phyloP scores from a whole-genome alignment of 2,113 vertebrate genomes.

The Corythornis madagascariensis region DNA sequence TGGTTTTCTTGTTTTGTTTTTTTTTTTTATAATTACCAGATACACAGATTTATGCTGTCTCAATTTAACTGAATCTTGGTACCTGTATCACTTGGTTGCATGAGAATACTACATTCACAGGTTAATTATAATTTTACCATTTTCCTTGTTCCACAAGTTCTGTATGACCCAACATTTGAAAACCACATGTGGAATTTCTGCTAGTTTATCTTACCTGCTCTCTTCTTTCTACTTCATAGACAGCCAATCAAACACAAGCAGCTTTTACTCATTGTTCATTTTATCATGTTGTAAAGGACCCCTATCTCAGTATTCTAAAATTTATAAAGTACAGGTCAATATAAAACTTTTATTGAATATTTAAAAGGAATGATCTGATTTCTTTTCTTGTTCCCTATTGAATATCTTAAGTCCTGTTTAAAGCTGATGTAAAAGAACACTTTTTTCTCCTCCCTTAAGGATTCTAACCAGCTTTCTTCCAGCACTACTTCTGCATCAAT shows the following conservation, averaged over 20 bases:
- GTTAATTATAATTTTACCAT: not conserved
- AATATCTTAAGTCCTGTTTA: not conserved
- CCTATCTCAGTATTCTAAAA: not conserved
- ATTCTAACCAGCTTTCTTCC: not conserved
- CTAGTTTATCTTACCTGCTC: not conserved
- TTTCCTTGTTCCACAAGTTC: not conserved
- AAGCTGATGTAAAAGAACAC: not conserved
- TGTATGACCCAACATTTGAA: not conserved
- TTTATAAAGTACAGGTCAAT: not conserved
- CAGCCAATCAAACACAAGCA: not conserved
- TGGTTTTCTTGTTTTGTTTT: not conserved
- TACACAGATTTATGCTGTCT: not conserved
- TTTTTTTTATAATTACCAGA: not conserved
- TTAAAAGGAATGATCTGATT: not conserved
- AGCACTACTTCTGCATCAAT: not conserved
- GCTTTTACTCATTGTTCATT: not conserved
- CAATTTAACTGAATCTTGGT: not conserved
- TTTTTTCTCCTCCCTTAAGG: not conserved
- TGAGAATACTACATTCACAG: not conserved
- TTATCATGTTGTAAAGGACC: not conserved
- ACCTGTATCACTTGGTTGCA: not conserved
- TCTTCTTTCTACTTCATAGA: not conserved
- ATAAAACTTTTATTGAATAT: not conserved
- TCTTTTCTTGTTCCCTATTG: not conserved
- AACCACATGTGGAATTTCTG: not conserved